Evolutionary conservation across 2,113 vertebrate species (phyloP).

Genomic region (Pleuronectes platessa): DNA sequence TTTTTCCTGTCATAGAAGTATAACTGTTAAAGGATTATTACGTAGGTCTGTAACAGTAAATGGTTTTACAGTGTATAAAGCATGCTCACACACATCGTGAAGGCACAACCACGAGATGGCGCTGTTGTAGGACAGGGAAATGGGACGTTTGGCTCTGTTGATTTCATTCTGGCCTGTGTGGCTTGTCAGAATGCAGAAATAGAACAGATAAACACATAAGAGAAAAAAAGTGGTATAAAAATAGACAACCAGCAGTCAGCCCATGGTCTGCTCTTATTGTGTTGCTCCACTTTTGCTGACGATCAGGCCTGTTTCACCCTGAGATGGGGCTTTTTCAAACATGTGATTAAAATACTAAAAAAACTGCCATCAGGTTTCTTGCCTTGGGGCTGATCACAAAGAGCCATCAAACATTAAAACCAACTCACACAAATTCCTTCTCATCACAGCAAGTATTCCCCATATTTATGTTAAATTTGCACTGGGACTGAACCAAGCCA

Average conservation of each 20-base stretch:
- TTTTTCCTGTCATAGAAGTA: too few species aligned
- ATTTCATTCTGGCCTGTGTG: slow-evolving; percentile 29
- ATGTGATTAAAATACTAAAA: slow-evolving; percentile 20
- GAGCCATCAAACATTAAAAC: not conserved
- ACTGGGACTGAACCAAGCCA: slow-evolving; percentile 7
- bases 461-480: slow-evolving; percentile 42
- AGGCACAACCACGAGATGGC: slow-evolving; percentile 49
- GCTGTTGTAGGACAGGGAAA: slow-evolving; percentile 3
- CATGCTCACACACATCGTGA: not conserved
- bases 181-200: slow-evolving; percentile 56
- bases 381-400: not conserved
- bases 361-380: not conserved
- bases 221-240: slow-evolving; percentile 47
- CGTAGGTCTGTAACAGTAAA: not conserved
- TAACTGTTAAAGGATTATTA: not conserved
- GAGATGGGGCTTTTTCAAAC: slow-evolving; percentile 8
- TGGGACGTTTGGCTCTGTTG: not conserved
- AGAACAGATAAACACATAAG: slow-evolving; percentile 66
- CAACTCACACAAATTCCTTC: not conserved
- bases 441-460: slow-evolving; percentile 2
- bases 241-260: slow-evolving; percentile 49
- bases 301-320: not conserved
- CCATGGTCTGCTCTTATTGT: slow-evolving; percentile 24
- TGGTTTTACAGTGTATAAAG: slow-evolving; percentile 22
- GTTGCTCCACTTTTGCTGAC: slow-evolving; percentile 32